A percentile compares a stretch with the other conserved stretches of the same genome.
phyloP scores from a whole-genome alignment of 1,140 invertebrate genomes.

The Scaptomyza montana region DNA sequence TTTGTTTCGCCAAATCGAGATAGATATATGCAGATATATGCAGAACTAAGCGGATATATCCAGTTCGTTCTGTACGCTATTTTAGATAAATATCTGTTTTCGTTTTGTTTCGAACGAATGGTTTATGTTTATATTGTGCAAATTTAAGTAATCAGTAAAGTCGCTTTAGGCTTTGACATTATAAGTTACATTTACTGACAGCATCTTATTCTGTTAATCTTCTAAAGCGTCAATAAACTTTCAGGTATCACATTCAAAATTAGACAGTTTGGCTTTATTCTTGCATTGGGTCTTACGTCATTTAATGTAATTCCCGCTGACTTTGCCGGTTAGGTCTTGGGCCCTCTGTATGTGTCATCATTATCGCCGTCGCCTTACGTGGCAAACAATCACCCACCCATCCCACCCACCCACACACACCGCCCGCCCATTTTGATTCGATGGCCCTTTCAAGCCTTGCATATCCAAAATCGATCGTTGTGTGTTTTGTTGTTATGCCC shows the following conservation, averaged over 20 bases:
- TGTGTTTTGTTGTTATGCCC: slow-evolving; percentile 28
- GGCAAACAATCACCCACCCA: slow-evolving; percentile 35
- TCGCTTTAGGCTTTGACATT: too few relatives aligned
- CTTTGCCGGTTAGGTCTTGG: slow-evolving; percentile 29
- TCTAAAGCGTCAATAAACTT: background rate
- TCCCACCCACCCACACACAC: background rate
- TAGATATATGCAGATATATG: background rate
- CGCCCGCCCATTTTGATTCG: background rate
- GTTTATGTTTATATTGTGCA: background rate
- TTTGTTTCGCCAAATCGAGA: background rate
- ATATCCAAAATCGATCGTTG: slow-evolving; percentile 77
- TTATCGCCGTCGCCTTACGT: slow-evolving; percentile 69
- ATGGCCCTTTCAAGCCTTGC: slow-evolving; percentile 48
- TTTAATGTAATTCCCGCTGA: slow-evolving; percentile 36
- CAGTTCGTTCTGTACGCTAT: background rate
- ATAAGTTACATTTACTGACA: background rate
- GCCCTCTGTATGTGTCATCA: slow-evolving; percentile 67
- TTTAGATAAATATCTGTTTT: background rate
- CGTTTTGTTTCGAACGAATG: background rate
- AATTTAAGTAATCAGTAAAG: too few relatives aligned
- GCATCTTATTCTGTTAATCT: background rate
- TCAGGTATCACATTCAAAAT: slow-evolving; percentile 7
- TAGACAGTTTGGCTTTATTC: slow-evolving; percentile 19
- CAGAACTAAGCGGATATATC: background rate
- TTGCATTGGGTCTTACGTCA: slow-evolving; percentile 45